phyloP scores from a whole-genome alignment of 1,140 invertebrate genomes.

The Zophobas atratus region DNA sequence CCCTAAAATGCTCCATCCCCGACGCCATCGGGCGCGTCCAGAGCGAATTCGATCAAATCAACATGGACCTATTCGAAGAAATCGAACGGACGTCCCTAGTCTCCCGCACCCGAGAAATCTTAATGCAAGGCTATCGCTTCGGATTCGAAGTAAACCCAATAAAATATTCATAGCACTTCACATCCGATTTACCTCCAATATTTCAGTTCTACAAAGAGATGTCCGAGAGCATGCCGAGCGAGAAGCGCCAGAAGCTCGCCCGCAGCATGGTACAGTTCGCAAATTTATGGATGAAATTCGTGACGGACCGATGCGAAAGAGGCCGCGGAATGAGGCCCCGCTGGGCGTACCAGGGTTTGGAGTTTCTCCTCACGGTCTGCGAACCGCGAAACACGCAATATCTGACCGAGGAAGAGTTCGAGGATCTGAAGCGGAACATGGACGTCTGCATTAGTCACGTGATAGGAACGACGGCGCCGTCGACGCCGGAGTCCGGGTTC shows the following conservation, averaged over 20 bases:
- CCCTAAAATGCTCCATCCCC: constrained; percentile 75
- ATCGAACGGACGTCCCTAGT: constrained; percentile 68
- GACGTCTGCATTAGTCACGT: constrained; percentile 84
- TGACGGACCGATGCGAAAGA: constrained; percentile 84
- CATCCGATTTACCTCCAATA: constrained; percentile 38
- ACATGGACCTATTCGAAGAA: constrained; percentile 74
- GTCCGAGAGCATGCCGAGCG: constrained; percentile 66
- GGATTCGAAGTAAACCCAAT: constrained; percentile 82
- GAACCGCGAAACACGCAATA: constrained; percentile 85
- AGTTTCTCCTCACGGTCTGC: constrained; percentile 87
- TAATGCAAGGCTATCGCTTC: constrained; percentile 90
- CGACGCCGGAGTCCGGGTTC: constrained; percentile 66
- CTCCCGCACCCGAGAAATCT: constrained; percentile 82
- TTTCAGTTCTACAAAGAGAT: constrained; percentile 87
- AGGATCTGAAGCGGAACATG: constrained; percentile 69
- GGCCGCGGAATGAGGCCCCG: constrained; percentile 86
- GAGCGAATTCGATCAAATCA: constrained; percentile 71
- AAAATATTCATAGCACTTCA: constrained; percentile 25
- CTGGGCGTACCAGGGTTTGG: constrained; percentile 89
- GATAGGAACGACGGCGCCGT: constrained; percentile 75
- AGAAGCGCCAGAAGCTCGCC: constrained; percentile 58
- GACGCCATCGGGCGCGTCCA: constrained; percentile 77
- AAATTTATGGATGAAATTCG: constrained; percentile 90
- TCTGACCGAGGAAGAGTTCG: constrained; percentile 84
- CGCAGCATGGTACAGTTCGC: constrained; percentile 81